A percentile compares a stretch with the other conserved stretches of the same genome.
Evolutionary conservation across 2,797 vertebrate genomes (phyloP).

Genomic region (Hoplostethus atlanticus): DNA sequence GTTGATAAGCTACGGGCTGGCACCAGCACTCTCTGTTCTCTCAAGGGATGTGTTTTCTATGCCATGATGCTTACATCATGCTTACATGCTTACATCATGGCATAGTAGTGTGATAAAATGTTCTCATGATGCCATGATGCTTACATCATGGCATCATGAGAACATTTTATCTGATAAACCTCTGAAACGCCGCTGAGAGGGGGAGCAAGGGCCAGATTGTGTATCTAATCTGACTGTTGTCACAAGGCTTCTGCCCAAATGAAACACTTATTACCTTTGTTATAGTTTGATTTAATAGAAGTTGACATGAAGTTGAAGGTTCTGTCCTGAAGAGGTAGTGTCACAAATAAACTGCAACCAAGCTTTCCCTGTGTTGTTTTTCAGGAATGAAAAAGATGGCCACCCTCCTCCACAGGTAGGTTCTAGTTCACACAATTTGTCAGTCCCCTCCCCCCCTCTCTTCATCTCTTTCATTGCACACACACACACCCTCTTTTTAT

Average conservation of each 20-base stretch:
- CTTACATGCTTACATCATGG: too few relatives aligned
- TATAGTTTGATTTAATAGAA: conserved; percentile 1
- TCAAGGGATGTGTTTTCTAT: background rate
- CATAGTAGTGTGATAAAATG: too few relatives aligned
- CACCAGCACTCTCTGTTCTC: conserved; percentile 24
- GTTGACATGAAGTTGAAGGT: background rate
- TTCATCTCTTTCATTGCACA: background rate
- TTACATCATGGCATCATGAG: too few relatives aligned
- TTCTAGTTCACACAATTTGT: background rate
- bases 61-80: background rate
- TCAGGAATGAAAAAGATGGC: conserved; percentile 64
- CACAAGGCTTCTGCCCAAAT: conserved; percentile 1
- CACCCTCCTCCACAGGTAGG: conserved; percentile 58
- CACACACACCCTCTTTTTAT: background rate
- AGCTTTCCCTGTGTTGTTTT: conserved; percentile 38
- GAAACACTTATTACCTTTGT: background rate
- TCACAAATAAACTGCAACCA: background rate
- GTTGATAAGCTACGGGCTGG: conserved; percentile 25
- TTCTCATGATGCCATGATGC: background rate
- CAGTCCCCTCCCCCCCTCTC: background rate
- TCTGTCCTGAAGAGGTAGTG: background rate
- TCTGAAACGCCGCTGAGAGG: background rate
- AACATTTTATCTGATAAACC: conserved; percentile 39
- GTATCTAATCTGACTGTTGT: conserved; percentile 4
- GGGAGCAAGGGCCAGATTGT: conserved; percentile 14